A percentile compares a stretch with the other conserved stretches of the same genome.
phyloP scores from a whole-genome alignment of 2,113 vertebrate species.

The Micronycteris hirsuta region DNA sequence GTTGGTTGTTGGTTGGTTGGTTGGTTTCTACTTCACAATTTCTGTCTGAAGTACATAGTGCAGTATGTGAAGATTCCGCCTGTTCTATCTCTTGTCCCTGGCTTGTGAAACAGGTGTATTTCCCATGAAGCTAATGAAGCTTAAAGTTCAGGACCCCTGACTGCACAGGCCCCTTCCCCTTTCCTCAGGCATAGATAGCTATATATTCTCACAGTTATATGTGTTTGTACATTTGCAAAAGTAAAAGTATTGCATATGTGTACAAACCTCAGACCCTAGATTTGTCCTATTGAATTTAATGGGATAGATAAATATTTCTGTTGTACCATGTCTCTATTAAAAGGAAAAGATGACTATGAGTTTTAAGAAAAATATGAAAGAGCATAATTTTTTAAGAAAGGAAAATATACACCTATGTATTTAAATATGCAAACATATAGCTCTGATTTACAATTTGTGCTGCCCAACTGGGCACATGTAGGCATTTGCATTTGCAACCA shows the following conservation, averaged over 20 bases:
- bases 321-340: neutral
- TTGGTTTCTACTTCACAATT: neutral
- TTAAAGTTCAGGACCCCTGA: neutral
- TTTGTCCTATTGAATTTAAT: neutral
- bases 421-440: neutral
- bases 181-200: neutral
- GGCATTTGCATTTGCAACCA: neutral
- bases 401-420: neutral
- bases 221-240: neutral
- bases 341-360: neutral
- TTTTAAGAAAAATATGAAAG: conserved; percentile 34
- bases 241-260: neutral
- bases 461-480: neutral
- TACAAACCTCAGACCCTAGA: neutral
- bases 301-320: neutral
- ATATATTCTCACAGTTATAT: neutral
- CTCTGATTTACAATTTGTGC: neutral
- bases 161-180: no score
- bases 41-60: neutral
- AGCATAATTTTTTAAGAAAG: neutral
- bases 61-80: neutral
- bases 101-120: neutral
- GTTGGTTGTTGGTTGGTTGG: neutral
- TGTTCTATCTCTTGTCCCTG: neutral
- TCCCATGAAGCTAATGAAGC: neutral